A percentile compares a stretch with the other conserved stretches of the same genome.
phyloP scores from a whole-genome alignment of 2,113 vertebrate species.

The Scomber colias region DNA sequence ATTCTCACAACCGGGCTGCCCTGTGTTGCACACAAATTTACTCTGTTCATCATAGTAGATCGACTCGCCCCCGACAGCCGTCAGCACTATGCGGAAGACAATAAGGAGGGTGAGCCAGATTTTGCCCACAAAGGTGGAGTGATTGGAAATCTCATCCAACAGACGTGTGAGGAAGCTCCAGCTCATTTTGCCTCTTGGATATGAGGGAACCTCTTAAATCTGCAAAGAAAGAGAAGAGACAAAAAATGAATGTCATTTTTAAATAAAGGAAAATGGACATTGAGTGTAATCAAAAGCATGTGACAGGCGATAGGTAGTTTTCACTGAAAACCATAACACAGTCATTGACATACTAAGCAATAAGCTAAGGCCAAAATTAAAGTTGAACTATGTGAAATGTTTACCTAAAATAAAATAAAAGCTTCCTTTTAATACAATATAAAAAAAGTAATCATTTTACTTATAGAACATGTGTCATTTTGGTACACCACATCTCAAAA shows the following conservation, averaged over 20 bases:
- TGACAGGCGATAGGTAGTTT: background rate
- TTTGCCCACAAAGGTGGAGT: conserved; percentile 94
- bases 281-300: no score
- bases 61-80: conserved; percentile 91
- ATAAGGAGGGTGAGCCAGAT: conserved; percentile 93
- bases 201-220: conserved; percentile 61
- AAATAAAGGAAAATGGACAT: background rate
- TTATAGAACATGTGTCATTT: background rate
- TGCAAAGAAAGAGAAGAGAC: conserved; percentile 8
- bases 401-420: no score
- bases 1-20: conserved; percentile 93
- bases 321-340: background rate
- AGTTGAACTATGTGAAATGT: background rate
- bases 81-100: conserved; percentile 92
- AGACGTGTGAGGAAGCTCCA: conserved; percentile 94
- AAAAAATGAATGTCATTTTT: background rate
- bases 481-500: background rate
- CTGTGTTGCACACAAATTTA: conserved; percentile 93
- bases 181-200: conserved; percentile 86
- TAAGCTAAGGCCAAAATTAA: no score
- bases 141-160: conserved; percentile 95
- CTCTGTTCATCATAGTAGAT: conserved; percentile 97
- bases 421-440: no score
- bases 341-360: no score
- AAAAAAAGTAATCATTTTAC: no score